phyloP scores from a whole-genome alignment of 2,797 vertebrate genomes.

The Amblyraja radiata region DNA sequence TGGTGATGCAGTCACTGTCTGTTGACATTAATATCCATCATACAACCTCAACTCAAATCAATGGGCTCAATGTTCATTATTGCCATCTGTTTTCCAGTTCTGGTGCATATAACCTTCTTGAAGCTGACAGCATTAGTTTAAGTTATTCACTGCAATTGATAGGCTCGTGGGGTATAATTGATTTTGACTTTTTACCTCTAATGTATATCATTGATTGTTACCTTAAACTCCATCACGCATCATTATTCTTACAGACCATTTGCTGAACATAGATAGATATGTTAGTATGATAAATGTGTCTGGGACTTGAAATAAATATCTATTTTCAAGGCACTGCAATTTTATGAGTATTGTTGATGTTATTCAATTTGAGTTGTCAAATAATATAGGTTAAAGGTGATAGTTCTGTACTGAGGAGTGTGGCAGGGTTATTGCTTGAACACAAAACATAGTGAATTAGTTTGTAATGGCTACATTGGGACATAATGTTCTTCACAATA shows the following conservation, averaged over 20 bases:
- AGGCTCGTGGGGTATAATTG: background rate
- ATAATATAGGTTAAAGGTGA: background rate
- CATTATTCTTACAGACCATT: background rate
- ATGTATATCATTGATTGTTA: background rate
- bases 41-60: background rate
- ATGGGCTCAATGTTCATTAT: background rate
- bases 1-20: background rate
- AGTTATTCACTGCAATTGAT: background rate
- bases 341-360: conserved; percentile 3
- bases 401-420: background rate
- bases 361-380: background rate
- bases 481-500: background rate
- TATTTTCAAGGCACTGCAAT: background rate
- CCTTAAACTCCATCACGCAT: background rate
- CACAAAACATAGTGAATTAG: background rate
- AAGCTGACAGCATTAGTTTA: background rate
- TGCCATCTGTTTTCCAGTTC: background rate
- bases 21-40: background rate
- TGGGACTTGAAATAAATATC: background rate
- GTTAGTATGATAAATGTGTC: background rate
- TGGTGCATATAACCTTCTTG: background rate
- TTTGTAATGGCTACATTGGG: background rate
- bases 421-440: background rate
- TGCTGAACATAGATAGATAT: background rate
- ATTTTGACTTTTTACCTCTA: background rate